phyloP scores from a whole-genome alignment of 2,113 vertebrate genomes.

The Lagenorhynchus albirostris region DNA sequence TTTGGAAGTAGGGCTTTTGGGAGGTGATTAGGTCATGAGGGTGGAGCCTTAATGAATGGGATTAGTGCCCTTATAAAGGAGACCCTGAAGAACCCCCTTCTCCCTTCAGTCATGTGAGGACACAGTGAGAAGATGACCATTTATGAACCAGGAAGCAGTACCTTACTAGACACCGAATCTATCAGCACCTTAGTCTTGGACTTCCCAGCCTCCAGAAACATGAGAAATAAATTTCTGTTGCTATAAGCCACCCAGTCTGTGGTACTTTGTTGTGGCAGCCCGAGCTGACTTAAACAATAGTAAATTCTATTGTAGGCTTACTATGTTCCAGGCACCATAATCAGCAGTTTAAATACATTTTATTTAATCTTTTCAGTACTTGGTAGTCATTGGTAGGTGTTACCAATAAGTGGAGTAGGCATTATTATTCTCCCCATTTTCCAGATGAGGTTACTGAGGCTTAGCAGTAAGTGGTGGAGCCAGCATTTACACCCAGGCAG shows the following conservation, averaged over 20 bases:
- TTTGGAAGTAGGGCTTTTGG: neutral
- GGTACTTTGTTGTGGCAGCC: neutral
- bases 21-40: neutral
- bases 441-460: neutral
- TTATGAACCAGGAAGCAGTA: neutral
- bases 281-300: neutral
- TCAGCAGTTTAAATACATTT: neutral
- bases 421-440: neutral
- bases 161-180: neutral
- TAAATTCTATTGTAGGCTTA: neutral
- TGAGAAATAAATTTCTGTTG: neutral
- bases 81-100: neutral
- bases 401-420: neutral
- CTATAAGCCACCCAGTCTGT: neutral
- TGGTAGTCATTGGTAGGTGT: neutral
- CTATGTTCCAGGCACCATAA: neutral
- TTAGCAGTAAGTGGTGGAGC: neutral
- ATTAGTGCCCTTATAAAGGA: neutral
- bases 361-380: neutral
- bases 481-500: neutral
- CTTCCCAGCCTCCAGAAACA: neutral
- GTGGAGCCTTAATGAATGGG: neutral
- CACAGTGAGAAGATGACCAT: neutral
- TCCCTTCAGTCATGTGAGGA: neutral
- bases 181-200: neutral